Evolutionary conservation across 2,888 invertebrate species (phyloP), one percentile per base, ranked within the genome.

Genomic region (Morpho achilles): DNA sequence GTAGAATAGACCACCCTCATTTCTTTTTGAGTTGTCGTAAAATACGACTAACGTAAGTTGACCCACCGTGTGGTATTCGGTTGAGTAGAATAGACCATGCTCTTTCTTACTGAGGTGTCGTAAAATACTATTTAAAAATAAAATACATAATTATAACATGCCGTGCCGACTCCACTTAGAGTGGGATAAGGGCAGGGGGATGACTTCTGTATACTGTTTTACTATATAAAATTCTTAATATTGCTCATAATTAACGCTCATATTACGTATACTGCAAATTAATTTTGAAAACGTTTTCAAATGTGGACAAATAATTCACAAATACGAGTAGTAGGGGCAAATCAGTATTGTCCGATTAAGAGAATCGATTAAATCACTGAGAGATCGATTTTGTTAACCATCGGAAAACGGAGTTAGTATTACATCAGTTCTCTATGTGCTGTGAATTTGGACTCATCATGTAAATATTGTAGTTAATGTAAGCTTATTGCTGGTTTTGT

Each of bases 381-480:
- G n/a, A 49, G 45, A 46, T 45, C 7, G 9, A 7, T 16, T 8
- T 39, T 56, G 43, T 43, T 40, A 7, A 32, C 39, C 40, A 41
- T 40, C 50, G 46, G 49, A 50, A 43, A 68, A 72, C 68, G 74
- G 72, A 72, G 76, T 75, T 73, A 69, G 76, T 73, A 73, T 70
- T 60, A 71, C 74, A 81, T 70, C 78, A 79, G 72, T 79, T 79
- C 66, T 76, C 65, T 61, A 57, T 44, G 66, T 60, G 66, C 66
- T 66, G 66, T 66, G 66, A 71, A 76, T 9, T 70, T 65, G 69
- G 70, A 72, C 67, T 67, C 69, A 72, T 66, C 76, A 73, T 73
- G 75, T 68, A 76, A 75, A 73, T 75, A 76, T 66, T 16, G 16
- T 16, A 40, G 64, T 59, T 74, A 69, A 72, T 71, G 56, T 67